Base-by-base conservation (phyloP, 2,797 vertebrate genomes). In the Decapterus maruadsi region DNA sequence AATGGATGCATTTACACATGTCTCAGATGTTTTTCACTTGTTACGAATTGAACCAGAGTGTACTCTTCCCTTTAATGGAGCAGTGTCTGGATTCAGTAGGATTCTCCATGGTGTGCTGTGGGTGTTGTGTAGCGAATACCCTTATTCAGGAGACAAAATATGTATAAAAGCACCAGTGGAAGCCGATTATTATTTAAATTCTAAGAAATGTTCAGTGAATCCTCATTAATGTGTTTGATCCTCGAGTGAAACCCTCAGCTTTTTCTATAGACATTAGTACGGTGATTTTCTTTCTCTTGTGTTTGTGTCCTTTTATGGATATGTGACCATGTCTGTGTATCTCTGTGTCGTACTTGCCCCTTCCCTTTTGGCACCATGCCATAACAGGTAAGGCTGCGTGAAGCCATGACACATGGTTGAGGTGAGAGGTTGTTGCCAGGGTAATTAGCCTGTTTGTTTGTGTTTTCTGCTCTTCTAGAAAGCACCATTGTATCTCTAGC, bases 361-460 rank as follows among this genome's bases (percentile, higher is more conserved):
- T 68, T 83, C 65, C 13, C 10, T 64, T 61, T 64, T 82, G 75
- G 78, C 70, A 20, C 42, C 34, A 1, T 53, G 72, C 34, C 82
- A 84, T 72, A 80, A 68, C 61, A 86, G 82, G 82, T 90, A 7
- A 77, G 61, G 45, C 68, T 61, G 81, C 43, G 53, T 87, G 83
- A 89, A 48, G 0, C 71, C 1, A 13, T 68, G 75, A 69, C 79
- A 64, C 82, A 72, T 62, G 65, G 62, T 72, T 55, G 36, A 80
- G 46, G 64, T 46, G 45, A 48, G 38, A 71, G 65, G 77, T 71
- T 74, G 82, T 91, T 94, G 78, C 85, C 85, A 65, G 34, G 80
- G 86, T 84, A 85, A 87, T 87, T 78, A 46, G 42, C 45, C 55
- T 85, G 80, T 87, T 89, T 91, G 84, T 85, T 82, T 75, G 58